phyloP scores from a whole-genome alignment of 1,140 invertebrate species.

The Gyrodactylus bullatarudis region DNA sequence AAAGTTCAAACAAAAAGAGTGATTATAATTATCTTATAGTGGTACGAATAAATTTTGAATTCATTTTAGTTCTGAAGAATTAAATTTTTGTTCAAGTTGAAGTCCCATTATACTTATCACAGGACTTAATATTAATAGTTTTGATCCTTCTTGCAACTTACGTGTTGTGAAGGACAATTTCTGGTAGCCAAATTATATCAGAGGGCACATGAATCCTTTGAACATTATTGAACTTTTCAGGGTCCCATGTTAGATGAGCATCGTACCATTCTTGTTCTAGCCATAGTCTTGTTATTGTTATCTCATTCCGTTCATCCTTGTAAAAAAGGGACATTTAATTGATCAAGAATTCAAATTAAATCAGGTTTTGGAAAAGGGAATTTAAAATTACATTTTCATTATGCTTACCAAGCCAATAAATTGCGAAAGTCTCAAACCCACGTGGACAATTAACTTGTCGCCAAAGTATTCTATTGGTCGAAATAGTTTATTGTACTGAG shows the following conservation, averaged over 20 bases:
- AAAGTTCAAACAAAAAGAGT: no score
- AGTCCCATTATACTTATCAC: neutral
- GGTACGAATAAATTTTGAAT: no score
- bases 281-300: neutral
- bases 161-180: conserved; percentile 12
- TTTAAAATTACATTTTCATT: neutral
- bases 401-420: neutral
- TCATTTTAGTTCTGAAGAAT: no score
- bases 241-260: conserved; percentile 11
- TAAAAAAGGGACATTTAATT: neutral
- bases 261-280: conserved; percentile 10
- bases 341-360: neutral
- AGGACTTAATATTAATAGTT: no score
- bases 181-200: conserved; percentile 11
- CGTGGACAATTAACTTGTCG: neutral
- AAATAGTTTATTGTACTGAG: neutral
- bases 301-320: neutral
- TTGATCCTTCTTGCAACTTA: neutral
- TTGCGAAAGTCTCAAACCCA: neutral
- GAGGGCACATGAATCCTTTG: conserved; percentile 10
- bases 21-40: no score
- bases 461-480: neutral
- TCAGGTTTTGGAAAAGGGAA: neutral
- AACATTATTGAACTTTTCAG: conserved; percentile 9
- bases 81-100: no score